phyloP scores from a whole-genome alignment of 2,888 invertebrate genomes.

The Amphipyra tragopoginis region DNA sequence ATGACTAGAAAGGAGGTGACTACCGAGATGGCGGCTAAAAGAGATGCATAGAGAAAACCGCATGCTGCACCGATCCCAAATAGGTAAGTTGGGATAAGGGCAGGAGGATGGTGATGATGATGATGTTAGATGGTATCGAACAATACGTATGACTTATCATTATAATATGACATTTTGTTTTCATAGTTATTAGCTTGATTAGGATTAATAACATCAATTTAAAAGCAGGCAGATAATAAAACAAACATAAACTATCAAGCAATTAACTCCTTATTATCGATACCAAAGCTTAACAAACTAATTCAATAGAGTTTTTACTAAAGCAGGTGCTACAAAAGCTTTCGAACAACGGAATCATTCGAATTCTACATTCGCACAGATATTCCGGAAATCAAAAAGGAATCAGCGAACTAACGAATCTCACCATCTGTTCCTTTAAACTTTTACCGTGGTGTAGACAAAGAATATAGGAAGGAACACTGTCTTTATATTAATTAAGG shows the following conservation, averaged over 20 bases:
- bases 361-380: conserved; percentile 42
- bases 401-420: conserved; percentile 48
- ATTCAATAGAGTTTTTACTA: conserved; percentile 47
- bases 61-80: too few species aligned
- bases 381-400: conserved; percentile 53
- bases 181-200: neutral
- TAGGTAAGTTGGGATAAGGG: too few species aligned
- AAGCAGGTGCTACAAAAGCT: conserved; percentile 47
- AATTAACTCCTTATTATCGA: conserved; percentile 4
- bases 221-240: neutral
- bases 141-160: neutral
- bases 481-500: conserved; percentile 79
- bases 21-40: too few species aligned
- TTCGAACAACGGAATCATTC: conserved; percentile 46
- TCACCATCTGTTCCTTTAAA: conserved; percentile 48
- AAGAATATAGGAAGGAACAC: conserved; percentile 49
- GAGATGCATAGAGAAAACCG: too few species aligned
- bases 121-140: too few species aligned
- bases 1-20: too few species aligned
- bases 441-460: conserved; percentile 31
- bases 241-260: neutral
- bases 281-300: conserved; percentile 14
- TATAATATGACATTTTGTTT: neutral
- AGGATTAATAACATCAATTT: neutral
- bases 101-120: too few species aligned